Conservation (phyloP, 2,797 vertebrate species). For the Harpagifer antarcticus region DNA sequence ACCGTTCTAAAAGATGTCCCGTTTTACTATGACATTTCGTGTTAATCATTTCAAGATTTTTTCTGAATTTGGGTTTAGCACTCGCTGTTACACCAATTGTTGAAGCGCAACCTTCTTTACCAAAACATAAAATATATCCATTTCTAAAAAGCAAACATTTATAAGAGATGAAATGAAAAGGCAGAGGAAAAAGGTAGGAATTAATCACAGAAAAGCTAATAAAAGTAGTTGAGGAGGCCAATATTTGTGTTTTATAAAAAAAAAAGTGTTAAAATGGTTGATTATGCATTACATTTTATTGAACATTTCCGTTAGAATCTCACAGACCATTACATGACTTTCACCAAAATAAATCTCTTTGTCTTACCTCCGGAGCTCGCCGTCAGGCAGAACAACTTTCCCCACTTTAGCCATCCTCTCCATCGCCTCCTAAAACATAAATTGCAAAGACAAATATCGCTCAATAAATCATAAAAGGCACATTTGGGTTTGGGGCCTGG, state of each 20-base stretch:
- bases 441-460: conserved; percentile 27
- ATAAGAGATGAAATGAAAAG: not conserved
- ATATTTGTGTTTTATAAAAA: not conserved
- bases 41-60: too few relatives aligned
- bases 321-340: not conserved
- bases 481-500: conserved; percentile 20
- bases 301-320: not conserved
- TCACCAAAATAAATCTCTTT: not conserved
- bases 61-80: too few relatives aligned
- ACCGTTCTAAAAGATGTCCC: too few relatives aligned
- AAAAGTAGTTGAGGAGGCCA: not conserved
- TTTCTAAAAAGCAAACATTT: not conserved
- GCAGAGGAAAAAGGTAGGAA: not conserved
- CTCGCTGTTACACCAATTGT: too few relatives aligned
- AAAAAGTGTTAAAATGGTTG: too few relatives aligned
- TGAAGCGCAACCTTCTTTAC: too few relatives aligned
- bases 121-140: not conserved
- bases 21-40: too few relatives aligned
- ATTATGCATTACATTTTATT: not conserved
- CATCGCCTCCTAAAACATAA: conserved; percentile 91
- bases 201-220: not conserved
- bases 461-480: conserved; percentile 59
- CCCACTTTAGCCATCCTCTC: conserved; percentile 92
- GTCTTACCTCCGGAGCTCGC: conserved; percentile 87
- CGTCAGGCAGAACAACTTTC: conserved; percentile 87